phyloP scores from a whole-genome alignment of 2,888 invertebrate genomes.

The Cistogaster globosa region DNA sequence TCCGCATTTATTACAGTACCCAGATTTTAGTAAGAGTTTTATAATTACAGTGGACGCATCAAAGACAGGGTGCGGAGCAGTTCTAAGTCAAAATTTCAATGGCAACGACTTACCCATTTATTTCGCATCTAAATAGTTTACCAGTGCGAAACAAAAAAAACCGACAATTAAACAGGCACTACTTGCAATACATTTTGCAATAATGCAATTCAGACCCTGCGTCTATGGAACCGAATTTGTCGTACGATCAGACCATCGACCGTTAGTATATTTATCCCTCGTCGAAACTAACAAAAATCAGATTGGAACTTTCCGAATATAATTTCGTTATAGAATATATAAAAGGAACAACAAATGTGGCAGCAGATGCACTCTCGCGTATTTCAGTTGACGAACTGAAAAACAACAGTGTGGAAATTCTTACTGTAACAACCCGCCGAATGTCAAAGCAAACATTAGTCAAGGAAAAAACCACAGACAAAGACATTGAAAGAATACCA shows the following conservation, averaged over 20 bases:
- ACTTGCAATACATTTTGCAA: conserved; percentile 17
- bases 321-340: no score
- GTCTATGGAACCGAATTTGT: conserved; percentile 69
- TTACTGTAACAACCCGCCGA: conserved; percentile 31
- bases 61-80: conserved; percentile 41
- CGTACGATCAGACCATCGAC: not conserved
- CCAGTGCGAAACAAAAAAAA: conserved; percentile 33
- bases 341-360: no score
- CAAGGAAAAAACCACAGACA: not conserved
- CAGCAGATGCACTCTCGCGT: no score
- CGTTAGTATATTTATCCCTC: no score
- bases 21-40: conserved; percentile 32
- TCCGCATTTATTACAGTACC: conserved; percentile 30
- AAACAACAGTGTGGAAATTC: not conserved
- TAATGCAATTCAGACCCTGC: conserved; percentile 69
- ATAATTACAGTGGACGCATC: conserved; percentile 48
- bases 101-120: conserved; percentile 33
- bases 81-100: conserved; percentile 38
- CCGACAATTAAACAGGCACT: conserved; percentile 33
- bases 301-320: no score
- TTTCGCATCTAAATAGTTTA: conserved; percentile 43
- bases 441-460: conserved; percentile 1
- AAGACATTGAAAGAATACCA: not conserved
- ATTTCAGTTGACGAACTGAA: conserved; percentile 37
- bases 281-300: no score